Base-by-base conservation (phyloP, 2,113 vertebrate genomes). In the Pithys albifrons region DNA sequence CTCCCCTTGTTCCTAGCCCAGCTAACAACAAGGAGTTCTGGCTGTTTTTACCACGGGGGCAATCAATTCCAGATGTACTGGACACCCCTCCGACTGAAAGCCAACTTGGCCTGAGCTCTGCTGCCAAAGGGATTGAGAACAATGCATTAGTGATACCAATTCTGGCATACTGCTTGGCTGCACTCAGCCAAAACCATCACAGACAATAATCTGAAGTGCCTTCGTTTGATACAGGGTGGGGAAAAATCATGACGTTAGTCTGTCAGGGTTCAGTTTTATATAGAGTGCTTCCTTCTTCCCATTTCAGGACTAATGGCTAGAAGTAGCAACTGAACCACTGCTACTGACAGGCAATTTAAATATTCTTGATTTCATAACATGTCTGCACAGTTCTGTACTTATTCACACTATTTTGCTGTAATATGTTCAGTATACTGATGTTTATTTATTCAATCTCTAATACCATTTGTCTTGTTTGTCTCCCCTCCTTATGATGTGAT, bases 381-480 rank as follows among this genome's bases (percentile, higher is more conserved):
- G 5, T 77, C 37, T 75, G 29, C 15, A 46, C 35, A 86, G 15
- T 88, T 85, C 20, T 59, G 9, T 78, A 23, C 10, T 86, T 88
- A 35, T 52, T 28, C 94, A 29, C 55, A 64, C 45, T 59, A 61
- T 72, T 95, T 92, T 19, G 39, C 7, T 41, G 35, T 49, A 74
- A 80, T n/a, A 31, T 81, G 4, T 71, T 84, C 20, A 58, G 4
- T 69, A 28, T 48, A 51, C 9, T 51, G 23, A 22, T 84, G 41
- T 62, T 94, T 92, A 49, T 89, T 73, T 67, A 77, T n/a, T 18
- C 79, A 74, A 79, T 51, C n/a, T 95, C 91, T 97, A 97, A 98
- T 70, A 37, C 9, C 12, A 24, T 66, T 93, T 97, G 89, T 95
- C 92, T 61, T 71, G 28, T 97, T 96, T 96, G 27, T 89, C 93